Evolutionary conservation across 2,797 vertebrate genomes (phyloP).

Genomic region (Poecilia velifera): DNA sequence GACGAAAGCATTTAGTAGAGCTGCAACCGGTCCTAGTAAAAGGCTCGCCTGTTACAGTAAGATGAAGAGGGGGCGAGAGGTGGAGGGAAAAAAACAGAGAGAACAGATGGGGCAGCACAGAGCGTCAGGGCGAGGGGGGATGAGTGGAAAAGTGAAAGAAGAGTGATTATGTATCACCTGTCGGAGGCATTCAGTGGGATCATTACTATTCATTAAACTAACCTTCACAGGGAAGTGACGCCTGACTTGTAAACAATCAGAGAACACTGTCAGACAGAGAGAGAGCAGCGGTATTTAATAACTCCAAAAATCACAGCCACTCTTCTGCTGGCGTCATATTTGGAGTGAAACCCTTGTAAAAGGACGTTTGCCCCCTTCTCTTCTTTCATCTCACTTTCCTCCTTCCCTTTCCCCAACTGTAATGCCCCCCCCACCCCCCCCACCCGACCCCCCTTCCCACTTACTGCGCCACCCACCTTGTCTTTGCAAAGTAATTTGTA

Average conservation of each 20-base stretch:
- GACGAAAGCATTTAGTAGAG: conserved; percentile 63
- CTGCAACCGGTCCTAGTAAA: conserved; percentile 78
- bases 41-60: conserved; percentile 65
- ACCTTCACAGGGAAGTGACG: conserved; percentile 92
- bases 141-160: conserved; percentile 71
- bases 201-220: conserved; percentile 97
- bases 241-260: conserved; percentile 92
- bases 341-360: conserved; percentile 48
- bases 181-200: conserved; percentile 82
- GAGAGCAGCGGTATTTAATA: conserved; percentile 68
- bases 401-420: conserved; percentile 68
- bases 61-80: conserved; percentile 59
- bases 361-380: conserved; percentile 60
- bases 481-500: conserved; percentile 99
- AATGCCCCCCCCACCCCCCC: conserved; percentile 36
- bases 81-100: conserved; percentile 23
- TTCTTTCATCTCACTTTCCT: conserved; percentile 65
- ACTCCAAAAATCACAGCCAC: conserved; percentile 81
- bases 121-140: conserved; percentile 39
- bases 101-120: conserved; percentile 32
- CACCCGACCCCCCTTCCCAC: conserved; percentile 27
- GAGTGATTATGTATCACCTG: conserved; percentile 83
- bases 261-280: conserved; percentile 78
- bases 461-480: conserved; percentile 74
- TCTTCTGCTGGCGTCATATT: conserved; percentile 49